These are phyloP conservation scores for Apotomis betuletana DNA, from an alignment of 2,888 invertebrate genomes.

Conservation along the genomic window DNA sequence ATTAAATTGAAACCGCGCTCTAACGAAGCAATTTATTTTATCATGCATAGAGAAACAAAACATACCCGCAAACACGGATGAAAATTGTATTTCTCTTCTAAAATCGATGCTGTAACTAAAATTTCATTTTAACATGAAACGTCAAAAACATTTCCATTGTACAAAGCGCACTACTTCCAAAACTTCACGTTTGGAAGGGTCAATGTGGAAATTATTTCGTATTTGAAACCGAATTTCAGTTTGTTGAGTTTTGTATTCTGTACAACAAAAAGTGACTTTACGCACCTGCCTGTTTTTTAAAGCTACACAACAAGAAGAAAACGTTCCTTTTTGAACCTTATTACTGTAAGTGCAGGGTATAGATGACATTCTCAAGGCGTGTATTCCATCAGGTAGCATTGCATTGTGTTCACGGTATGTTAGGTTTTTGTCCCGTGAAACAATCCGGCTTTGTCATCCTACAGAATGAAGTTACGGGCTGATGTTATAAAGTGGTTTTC, in stretches of 20 bases:
- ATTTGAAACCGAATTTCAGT: conserved; percentile 5
- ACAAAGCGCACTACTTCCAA: not conserved
- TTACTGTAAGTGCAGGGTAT: not conserved
- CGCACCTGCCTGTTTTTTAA: conserved; percentile 20
- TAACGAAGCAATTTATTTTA: too few species aligned
- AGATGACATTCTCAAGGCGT: not conserved
- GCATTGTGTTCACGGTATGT: conserved; percentile 10
- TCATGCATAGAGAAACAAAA: not conserved
- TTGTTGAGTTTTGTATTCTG: conserved; percentile 8
- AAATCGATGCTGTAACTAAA: not conserved
- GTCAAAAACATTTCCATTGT: not conserved
- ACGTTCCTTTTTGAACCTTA: not conserved
- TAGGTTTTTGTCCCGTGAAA: conserved; percentile 13
- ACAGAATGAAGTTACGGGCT: not conserved
- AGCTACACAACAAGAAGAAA: not conserved
- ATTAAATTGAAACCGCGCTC: too few species aligned
- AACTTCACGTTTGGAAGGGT: not conserved
- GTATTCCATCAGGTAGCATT: not conserved
- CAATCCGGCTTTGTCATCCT: conserved; percentile 14
- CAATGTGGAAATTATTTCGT: not conserved
- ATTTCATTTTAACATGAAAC: not conserved
- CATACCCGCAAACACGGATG: not conserved
- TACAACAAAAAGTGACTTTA: conserved; percentile 13
- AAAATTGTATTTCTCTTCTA: not conserved
- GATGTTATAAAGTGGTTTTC: conserved; percentile 4